These are phyloP conservation scores for Ischnus inquisitorius DNA, from an alignment of 2,888 invertebrate genomes.

Conservation along the genomic window DNA sequence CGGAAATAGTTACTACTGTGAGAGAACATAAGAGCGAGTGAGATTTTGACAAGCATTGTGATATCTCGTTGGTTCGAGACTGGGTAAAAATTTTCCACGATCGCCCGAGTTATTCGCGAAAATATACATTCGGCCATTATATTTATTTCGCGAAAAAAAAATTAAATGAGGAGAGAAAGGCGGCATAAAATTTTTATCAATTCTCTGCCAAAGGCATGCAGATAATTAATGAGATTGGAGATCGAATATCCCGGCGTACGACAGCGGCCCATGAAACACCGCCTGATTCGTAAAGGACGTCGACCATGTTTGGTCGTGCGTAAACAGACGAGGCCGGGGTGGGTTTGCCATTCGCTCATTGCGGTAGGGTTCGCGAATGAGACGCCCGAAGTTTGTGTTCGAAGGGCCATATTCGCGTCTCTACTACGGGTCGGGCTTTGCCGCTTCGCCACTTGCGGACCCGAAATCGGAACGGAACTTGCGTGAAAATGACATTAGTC, in stretches of 20 bases:
- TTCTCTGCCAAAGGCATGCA: neutral
- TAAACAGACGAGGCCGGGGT: neutral
- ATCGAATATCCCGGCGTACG: slow-evolving; percentile 24
- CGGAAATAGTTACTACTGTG: neutral
- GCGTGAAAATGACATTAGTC: slow-evolving; percentile 68
- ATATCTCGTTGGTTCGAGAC: neutral
- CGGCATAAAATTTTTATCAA: neutral
- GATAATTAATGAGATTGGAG: slow-evolving; percentile 4
- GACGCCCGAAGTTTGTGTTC: slow-evolving; percentile 28
- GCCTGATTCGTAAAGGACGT: slow-evolving; percentile 5
- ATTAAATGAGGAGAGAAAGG: neutral
- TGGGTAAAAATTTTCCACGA: neutral
- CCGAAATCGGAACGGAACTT: slow-evolving; percentile 63
- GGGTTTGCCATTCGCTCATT: slow-evolving; percentile 1
- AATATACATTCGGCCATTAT: neutral
- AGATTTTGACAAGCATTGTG: neutral
- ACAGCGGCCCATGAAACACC: neutral
- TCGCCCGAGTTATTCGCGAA: neutral
- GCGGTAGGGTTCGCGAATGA: slow-evolving; percentile 17
- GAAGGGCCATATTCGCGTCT: neutral
- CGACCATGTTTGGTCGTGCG: slow-evolving; percentile 42
- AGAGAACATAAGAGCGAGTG: neutral
- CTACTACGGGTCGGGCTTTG: slow-evolving; percentile 10
- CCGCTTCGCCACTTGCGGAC: slow-evolving; percentile 53
- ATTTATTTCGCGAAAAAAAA: neutral